phyloP scores from a whole-genome alignment of 2,113 vertebrate species.

The Acanthisitta chloris region DNA sequence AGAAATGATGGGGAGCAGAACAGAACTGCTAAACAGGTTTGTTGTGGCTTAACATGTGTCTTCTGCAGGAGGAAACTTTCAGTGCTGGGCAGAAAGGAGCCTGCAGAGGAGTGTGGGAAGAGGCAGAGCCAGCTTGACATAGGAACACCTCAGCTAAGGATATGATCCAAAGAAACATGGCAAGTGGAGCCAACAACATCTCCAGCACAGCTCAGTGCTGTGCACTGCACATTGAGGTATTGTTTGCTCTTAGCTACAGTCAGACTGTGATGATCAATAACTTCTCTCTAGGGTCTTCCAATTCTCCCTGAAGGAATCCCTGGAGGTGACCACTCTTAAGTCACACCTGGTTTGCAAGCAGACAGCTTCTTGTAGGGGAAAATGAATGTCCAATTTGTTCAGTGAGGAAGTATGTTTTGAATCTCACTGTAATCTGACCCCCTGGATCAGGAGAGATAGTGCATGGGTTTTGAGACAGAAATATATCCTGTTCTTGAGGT shows the following conservation, averaged over 20 bases:
- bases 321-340: neutral
- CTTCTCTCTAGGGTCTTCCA: neutral
- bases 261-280: neutral
- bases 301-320: neutral
- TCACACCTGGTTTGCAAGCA: neutral
- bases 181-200: neutral
- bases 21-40: neutral
- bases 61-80: neutral
- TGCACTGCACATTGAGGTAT: accelerated
- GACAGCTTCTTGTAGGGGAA: neutral
- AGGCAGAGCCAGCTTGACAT: neutral
- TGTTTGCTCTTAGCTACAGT: neutral
- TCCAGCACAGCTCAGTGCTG: neutral
- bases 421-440: neutral
- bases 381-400: neutral
- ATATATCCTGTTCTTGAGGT: neutral
- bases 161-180: neutral
- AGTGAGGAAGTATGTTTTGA: neutral
- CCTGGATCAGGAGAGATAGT: constrained; percentile 1
- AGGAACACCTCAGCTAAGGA: neutral
- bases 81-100: neutral
- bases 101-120: neutral
- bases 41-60: neutral
- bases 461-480: neutral
- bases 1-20: neutral